phyloP scores from a whole-genome alignment of 2,113 vertebrate species.

The Rallus limicola region DNA sequence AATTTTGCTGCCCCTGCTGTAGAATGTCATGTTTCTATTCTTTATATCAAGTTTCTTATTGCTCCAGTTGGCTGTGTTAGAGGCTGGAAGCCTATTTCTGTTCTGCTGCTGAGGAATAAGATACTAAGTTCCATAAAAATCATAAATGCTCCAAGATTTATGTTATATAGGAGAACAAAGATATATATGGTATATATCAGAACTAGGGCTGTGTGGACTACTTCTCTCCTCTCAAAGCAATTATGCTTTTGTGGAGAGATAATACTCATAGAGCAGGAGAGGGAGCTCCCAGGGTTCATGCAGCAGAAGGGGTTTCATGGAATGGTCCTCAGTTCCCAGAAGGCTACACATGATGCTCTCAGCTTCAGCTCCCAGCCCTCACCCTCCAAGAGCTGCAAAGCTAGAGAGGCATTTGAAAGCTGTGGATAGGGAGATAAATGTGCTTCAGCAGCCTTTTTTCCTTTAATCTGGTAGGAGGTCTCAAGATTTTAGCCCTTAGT shows the following conservation, averaged over 20 bases:
- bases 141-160: neutral
- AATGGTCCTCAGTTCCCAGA: neutral
- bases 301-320: neutral
- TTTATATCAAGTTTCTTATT: neutral
- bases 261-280: neutral
- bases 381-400: neutral
- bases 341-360: rapidly evolving
- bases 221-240: neutral
- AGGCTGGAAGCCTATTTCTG: neutral
- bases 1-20: rapidly evolving
- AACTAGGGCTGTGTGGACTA: neutral
- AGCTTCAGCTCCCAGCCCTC: neutral
- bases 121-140: neutral
- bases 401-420: neutral
- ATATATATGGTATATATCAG: neutral
- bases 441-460: neutral
- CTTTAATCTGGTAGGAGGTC: neutral
- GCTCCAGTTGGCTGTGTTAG: neutral
- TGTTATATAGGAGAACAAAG: neutral
- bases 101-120: neutral
- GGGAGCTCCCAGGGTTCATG: neutral
- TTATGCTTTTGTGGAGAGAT: neutral
- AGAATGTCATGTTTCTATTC: neutral
- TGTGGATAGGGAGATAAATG: neutral
- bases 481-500: neutral